Evolutionary conservation across 1,140 invertebrate species (phyloP), one percentile per base, ranked within the genome.

Genomic region (Archivesica marissinica): DNA sequence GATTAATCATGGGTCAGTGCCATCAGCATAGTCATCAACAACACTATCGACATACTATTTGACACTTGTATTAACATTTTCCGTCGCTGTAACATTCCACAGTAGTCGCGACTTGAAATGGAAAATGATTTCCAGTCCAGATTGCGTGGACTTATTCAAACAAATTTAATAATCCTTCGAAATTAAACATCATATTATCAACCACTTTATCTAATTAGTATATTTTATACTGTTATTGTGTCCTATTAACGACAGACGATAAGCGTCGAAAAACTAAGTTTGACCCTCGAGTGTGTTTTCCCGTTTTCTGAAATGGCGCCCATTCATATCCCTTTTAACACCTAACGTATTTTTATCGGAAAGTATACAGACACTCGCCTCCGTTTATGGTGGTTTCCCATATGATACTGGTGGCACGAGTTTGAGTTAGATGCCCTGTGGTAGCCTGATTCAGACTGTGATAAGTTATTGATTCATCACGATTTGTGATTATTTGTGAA

Each of bases 391-490:
- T 20, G 33, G 9, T 20, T 64, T 64, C 59, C 30, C 59, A 64
- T 64, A 64, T 64, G 15, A 64, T 17, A 64, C 3, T 15, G 59
- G 30, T 64, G 28, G 59, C 59, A 64, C 59, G 59, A 64, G 59
- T 25, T 64, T 35, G 59, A 25, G 41, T 50, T 0, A 47, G 9
- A 23, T 47, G 68, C 41, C 68, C 41, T 30, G 39, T 50, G 68
- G 68, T 33, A n/a, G 3, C n/a, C 28, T 47, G 68, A 72, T 72
- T 7, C 13, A 72, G 68, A 72, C 68, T 17, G 17, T 47, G 68
- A 72, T 72, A 72, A 17, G 20, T 47, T 72, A 72, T 72, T 72
- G 68, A 72, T 72, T 72, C 41, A 44, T 72, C 68, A 72, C 41
- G 68, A 72, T 72, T 64, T 64, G 30, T 20, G 30, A 64, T 35